phyloP scores from a whole-genome alignment of 2,797 vertebrate species.

The Brachyrhaphis roseni region DNA sequence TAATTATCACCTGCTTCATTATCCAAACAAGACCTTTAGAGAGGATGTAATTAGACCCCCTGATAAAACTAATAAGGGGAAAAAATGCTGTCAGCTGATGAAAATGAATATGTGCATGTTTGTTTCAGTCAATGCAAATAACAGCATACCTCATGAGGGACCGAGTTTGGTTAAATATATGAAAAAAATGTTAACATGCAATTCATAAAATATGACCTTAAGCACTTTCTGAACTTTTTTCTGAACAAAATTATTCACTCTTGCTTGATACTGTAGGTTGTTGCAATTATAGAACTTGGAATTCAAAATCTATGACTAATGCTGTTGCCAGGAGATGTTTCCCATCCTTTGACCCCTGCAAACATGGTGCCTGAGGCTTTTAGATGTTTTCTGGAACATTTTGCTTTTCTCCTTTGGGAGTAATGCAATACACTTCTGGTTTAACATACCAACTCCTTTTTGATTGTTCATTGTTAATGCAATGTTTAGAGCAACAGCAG shows the following conservation, averaged over 20 bases:
- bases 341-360: slow-evolving; percentile 34
- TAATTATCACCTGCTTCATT: slow-evolving; percentile 64
- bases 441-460: background rate
- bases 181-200: background rate
- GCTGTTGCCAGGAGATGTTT: slow-evolving; percentile 67
- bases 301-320: slow-evolving; percentile 76
- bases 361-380: slow-evolving; percentile 48
- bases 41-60: slow-evolving; percentile 57
- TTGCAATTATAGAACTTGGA: slow-evolving; percentile 58
- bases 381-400: slow-evolving; percentile 69
- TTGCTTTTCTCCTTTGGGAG: slow-evolving; percentile 69
- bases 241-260: background rate
- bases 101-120: slow-evolving; percentile 38
- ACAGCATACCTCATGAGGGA: background rate
- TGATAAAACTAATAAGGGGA: slow-evolving; percentile 46
- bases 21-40: slow-evolving; percentile 65
- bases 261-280: background rate
- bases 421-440: slow-evolving; percentile 42
- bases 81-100: slow-evolving; percentile 28
- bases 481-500: background rate
- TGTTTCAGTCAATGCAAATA: slow-evolving; percentile 23
- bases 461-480: background rate
- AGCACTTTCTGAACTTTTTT: background rate
- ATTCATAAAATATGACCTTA: background rate
- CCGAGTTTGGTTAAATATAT: background rate